Evolutionary conservation across 2,113 vertebrate species (phyloP).

Genomic region (Acrocephalus arundinaceus): DNA sequence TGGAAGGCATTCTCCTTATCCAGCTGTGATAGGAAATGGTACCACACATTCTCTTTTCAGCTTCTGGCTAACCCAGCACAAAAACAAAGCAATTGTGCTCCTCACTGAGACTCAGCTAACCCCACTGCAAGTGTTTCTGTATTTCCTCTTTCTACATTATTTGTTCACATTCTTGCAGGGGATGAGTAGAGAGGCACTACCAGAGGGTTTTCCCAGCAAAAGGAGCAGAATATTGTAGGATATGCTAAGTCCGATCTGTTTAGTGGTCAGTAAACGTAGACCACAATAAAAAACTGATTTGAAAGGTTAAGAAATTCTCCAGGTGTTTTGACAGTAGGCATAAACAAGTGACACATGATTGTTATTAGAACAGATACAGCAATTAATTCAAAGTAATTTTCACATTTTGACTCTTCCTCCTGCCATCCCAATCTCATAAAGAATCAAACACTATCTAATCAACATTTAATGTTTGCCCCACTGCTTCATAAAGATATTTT

Average conservation of each 20-base stretch:
- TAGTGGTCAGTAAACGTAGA: neutral
- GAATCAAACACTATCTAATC: neutral
- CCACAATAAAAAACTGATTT: neutral
- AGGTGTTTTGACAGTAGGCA: neutral
- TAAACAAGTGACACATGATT: neutral
- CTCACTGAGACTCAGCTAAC: neutral
- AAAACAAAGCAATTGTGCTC: neutral
- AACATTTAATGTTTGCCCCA: neutral
- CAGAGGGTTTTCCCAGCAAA: neutral
- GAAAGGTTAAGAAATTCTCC: neutral
- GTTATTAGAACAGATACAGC: neutral
- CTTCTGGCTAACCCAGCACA: neutral
- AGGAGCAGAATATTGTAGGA: neutral
- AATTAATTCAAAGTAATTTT: neutral
- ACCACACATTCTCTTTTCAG: neutral
- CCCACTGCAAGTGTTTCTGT: neutral
- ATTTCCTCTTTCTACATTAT: neutral
- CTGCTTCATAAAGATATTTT: neutral
- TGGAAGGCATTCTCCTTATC: conserved; percentile 13
- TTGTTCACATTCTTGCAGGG: neutral
- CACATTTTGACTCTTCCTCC: neutral
- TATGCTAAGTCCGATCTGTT: neutral
- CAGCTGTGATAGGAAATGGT: neutral
- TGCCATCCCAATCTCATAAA: neutral
- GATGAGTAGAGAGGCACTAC: neutral